These are phyloP conservation scores for Nicator chloris DNA, from an alignment of 2,113 vertebrate species.

Conservation along the genomic window DNA sequence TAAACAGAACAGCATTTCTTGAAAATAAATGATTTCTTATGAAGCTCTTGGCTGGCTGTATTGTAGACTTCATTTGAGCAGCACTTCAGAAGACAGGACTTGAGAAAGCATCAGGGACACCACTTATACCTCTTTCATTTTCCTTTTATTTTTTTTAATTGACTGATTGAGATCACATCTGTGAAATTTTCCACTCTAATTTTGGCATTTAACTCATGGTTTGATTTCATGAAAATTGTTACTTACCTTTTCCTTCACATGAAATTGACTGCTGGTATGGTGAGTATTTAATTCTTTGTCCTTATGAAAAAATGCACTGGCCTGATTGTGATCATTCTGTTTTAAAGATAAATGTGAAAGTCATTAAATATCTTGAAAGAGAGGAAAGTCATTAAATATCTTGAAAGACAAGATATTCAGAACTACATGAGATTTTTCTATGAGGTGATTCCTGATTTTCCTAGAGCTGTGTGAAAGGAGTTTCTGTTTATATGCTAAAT, in stretches of 20 bases:
- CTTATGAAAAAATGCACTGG: neutral
- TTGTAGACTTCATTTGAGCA: neutral
- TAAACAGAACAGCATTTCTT: neutral
- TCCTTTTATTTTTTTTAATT: neutral
- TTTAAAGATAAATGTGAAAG: neutral
- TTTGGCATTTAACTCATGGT: neutral
- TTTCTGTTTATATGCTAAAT: neutral
- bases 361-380: neutral
- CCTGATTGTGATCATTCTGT: neutral
- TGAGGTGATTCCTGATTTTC: neutral
- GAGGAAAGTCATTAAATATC: neutral
- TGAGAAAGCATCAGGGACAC: neutral
- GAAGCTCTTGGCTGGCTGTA: neutral
- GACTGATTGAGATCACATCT: neutral
- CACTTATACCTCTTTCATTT: neutral
- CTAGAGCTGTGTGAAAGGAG: neutral
- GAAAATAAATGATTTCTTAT: neutral
- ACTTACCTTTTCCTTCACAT: neutral
- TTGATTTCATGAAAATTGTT: neutral
- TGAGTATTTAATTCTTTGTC: neutral
- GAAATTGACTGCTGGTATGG: neutral
- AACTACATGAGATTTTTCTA: neutral
- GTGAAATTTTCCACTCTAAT: neutral
- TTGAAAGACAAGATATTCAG: neutral
- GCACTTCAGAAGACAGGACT: neutral